These are phyloP conservation scores for Pantelozetes paolii DNA, from an alignment of 2,888 invertebrate species.

Conservation along the genomic window DNA sequence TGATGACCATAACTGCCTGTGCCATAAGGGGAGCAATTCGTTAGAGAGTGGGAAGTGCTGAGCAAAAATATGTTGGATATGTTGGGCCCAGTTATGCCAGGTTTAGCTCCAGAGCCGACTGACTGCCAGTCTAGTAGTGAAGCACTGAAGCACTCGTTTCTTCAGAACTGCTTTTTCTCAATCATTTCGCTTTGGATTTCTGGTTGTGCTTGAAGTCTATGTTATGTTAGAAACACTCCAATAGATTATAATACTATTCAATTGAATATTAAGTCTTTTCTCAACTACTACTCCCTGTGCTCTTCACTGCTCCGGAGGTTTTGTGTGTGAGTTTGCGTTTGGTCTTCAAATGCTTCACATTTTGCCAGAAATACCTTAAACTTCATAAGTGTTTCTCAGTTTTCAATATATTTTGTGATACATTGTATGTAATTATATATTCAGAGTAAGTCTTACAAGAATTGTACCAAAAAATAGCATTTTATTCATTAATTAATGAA, in stretches of 20 bases:
- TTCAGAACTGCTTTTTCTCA: not conserved
- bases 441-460: too few relatives aligned
- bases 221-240: not conserved
- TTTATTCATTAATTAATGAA: not conserved
- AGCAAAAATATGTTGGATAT: not conserved
- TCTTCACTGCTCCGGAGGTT: not conserved
- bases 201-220: not conserved
- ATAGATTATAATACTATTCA: not conserved
- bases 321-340: too few relatives aligned
- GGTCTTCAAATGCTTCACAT: too few relatives aligned
- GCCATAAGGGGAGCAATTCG: slow-evolving; percentile 18
- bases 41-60: slow-evolving; percentile 1
- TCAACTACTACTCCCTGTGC: not conserved
- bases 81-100: not conserved
- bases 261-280: not conserved
- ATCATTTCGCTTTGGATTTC: not conserved
- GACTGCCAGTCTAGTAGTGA: not conserved
- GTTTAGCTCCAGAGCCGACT: not conserved
- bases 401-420: not conserved
- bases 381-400: not conserved
- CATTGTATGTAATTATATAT: too few relatives aligned
- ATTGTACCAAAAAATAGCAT: too few relatives aligned
- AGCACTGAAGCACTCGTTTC: not conserved
- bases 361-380: not conserved
- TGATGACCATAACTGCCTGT: slow-evolving; percentile 19